Evolutionary conservation across 2,113 vertebrate genomes (phyloP).

Genomic region (Tetrax tetrax): DNA sequence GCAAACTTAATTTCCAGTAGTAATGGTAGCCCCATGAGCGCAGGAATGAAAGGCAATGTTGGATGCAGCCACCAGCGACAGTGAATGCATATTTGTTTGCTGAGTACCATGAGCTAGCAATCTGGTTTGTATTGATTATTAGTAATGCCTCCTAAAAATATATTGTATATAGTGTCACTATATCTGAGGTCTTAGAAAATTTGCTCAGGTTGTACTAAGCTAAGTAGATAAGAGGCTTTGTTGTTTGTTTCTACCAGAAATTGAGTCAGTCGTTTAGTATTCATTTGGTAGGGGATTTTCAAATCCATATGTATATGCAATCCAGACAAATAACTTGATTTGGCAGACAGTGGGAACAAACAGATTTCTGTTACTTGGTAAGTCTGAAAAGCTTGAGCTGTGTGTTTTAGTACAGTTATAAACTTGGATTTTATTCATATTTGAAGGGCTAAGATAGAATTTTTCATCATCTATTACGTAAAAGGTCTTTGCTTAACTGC

Average conservation of each 20-base stretch:
- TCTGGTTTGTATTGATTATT: neutral
- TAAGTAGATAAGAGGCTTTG: neutral
- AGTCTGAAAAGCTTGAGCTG: neutral
- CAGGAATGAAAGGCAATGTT: neutral
- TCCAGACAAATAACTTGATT: neutral
- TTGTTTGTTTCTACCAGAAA: neutral
- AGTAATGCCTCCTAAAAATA: neutral
- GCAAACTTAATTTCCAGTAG: neutral
- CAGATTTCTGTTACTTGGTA: neutral
- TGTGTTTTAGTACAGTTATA: neutral
- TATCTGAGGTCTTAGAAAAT: neutral
- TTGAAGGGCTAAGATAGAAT: neutral
- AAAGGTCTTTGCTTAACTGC: neutral
- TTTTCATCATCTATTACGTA: neutral
- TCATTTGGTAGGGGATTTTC: neutral
- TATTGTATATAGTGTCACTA: rapidly evolving
- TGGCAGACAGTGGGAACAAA: neutral
- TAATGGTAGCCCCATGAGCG: rapidly evolving
- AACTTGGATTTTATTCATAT: neutral
- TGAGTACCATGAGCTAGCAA: neutral
- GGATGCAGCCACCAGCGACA: neutral
- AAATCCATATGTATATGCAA: neutral
- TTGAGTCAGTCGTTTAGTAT: neutral
- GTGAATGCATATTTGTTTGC: neutral
- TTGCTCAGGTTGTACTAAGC: neutral